Evolutionary conservation across 2,888 invertebrate genomes (phyloP).

Genomic region (Ochropleura plecta): DNA sequence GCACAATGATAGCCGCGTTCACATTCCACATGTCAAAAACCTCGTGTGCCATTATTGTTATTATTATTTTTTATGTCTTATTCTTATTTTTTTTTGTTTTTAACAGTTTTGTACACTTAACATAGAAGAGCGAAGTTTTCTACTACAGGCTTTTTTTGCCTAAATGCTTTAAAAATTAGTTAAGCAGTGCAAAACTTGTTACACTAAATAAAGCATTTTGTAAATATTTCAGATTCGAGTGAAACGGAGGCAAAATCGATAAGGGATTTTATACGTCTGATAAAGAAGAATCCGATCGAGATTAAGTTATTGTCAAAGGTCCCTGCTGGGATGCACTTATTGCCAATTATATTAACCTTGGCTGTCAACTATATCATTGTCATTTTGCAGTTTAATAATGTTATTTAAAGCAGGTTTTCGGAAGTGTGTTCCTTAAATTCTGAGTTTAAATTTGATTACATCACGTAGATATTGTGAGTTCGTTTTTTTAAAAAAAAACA

Average conservation of each 20-base stretch:
- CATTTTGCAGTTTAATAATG: slow-evolving; percentile 23
- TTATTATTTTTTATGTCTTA: too few relatives aligned
- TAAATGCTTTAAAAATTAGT: too few relatives aligned
- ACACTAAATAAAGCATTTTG: background rate
- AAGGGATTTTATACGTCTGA: slow-evolving; percentile 13
- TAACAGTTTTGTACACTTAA: too few relatives aligned
- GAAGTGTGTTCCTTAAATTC: background rate
- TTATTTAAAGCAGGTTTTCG: background rate
- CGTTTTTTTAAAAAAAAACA: background rate
- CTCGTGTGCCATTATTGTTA: too few relatives aligned
- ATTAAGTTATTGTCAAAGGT: slow-evolving; percentile 16
- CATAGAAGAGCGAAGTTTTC: too few relatives aligned
- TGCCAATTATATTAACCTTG: slow-evolving; percentile 8
- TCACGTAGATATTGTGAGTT: background rate
- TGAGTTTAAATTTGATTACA: background rate
- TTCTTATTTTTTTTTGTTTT: too few relatives aligned
- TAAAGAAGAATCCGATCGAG: slow-evolving; percentile 16
- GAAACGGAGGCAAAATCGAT: background rate
- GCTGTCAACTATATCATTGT: slow-evolving; percentile 20
- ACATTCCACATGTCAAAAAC: too few relatives aligned
- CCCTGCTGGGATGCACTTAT: slow-evolving; percentile 21
- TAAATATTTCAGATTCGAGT: slow-evolving; percentile 9
- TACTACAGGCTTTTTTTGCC: too few relatives aligned
- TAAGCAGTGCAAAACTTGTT: too few relatives aligned
- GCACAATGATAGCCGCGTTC: too few relatives aligned